Percentiles rank a stretch among this genome's conserved stretches.
Evolutionary conservation across 2,797 vertebrate genomes (phyloP).

Genomic region (Gallinago nigripennis): DNA sequence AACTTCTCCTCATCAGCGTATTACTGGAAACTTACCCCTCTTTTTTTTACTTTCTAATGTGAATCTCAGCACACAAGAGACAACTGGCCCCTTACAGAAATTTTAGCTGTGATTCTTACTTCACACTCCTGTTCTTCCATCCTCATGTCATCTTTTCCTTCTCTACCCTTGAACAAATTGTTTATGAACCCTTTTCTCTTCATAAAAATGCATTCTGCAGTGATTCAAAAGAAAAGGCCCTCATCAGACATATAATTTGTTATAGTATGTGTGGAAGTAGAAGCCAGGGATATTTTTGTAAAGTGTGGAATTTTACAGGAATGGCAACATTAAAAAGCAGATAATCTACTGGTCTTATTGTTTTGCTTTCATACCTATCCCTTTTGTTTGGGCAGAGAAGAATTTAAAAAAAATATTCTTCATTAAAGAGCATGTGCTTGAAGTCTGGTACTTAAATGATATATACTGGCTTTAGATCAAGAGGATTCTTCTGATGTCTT

Average conservation of each 20-base stretch:
- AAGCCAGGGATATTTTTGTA: not conserved
- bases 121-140: not conserved
- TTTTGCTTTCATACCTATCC: not conserved
- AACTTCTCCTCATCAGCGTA: accelerated
- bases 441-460: not conserved
- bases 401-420: not conserved
- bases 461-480: not conserved
- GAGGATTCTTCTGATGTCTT: not conserved
- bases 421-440: not conserved
- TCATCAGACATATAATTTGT: not conserved
- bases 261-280: not conserved
- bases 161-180: not conserved
- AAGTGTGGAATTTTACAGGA: not conserved
- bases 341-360: not conserved
- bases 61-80: not conserved
- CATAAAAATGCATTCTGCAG: not conserved
- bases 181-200: not conserved
- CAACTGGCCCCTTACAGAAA: not conserved
- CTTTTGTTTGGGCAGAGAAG: not conserved
- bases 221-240: not conserved
- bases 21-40: not conserved
- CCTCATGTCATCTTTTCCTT: not conserved
- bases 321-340: not conserved
- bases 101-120: not conserved
- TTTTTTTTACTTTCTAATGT: not conserved